Evolutionary conservation across 2,888 invertebrate genomes (phyloP), one percentile per base, ranked within the genome.

Genomic region (Andricus quercusramuli): DNA sequence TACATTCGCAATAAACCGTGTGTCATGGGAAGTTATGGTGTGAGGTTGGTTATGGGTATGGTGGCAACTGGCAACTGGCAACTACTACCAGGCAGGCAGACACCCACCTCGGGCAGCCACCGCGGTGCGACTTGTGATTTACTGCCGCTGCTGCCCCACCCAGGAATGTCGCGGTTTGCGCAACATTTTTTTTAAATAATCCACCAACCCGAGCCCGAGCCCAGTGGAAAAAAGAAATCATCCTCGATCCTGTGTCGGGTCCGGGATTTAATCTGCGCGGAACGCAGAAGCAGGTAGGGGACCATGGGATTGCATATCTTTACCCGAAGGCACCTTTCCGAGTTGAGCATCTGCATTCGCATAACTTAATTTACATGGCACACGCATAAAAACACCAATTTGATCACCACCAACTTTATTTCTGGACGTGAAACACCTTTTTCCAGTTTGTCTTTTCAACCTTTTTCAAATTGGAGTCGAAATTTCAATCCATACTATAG

Each of bases 151-250:
- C 82, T 89, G 92, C 91, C 92, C 91, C 92, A 91, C 92, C 92
- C 92, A 91, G 91, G 92, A 92, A 92, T 92, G 92, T 90, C 88
- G 88, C 84, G 86, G 86, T 91, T 90, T 88, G 90, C 89, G 88
- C 89, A 90, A 88, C 90, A 90, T 90, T 89, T 90, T 86, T 86
- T 87, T 87, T 85, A 90, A 90, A 89, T 88, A 88, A 87, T 86
- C 86, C 85, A 87, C 84, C 86, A 86, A 87, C 86, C 87, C 85
- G 76, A 74, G 79, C 62, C 62, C 82, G 79, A 56, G 82, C 79
- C 77, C 82, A 84, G 83, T 47, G 82, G n/a, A 65, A 77, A 65
- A 77, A 77, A 77, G 84, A 87, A 82, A 77, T 83, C 87, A 86
- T 86, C 86, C 67, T 51, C 68, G 68, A 76, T 59, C 62, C 70